Percentiles rank a stretch among this genome's conserved stretches.
phyloP scores from a whole-genome alignment of 1,140 invertebrate genomes.

The Scaptomyza montana region DNA sequence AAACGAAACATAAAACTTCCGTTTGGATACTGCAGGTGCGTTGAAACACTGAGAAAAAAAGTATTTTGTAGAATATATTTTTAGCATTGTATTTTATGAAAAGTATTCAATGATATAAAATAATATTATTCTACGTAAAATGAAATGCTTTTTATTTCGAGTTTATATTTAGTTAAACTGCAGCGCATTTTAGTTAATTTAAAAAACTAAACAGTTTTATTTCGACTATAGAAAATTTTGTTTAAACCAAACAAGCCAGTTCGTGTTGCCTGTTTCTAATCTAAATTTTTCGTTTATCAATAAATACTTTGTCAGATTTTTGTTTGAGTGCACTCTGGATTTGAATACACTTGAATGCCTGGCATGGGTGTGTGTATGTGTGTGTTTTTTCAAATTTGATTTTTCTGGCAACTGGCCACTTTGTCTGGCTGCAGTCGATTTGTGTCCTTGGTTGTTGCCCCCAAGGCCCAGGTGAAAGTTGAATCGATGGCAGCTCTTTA shows the following conservation, averaged over 20 bases:
- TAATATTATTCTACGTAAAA: too few relatives aligned
- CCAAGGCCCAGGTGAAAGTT: constrained; percentile 53
- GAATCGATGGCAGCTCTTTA: constrained; percentile 39
- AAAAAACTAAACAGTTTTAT: too few relatives aligned
- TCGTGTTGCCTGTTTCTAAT: too few relatives aligned
- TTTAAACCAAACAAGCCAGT: too few relatives aligned
- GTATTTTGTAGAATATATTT: too few relatives aligned
- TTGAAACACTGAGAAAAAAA: not conserved
- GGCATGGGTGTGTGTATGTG: constrained; percentile 5
- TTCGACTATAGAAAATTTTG: too few relatives aligned
- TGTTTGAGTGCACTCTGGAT: constrained; percentile 25
- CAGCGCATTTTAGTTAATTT: too few relatives aligned
- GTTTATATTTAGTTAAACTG: too few relatives aligned
- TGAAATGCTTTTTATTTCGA: too few relatives aligned
- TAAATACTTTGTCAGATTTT: not conserved
- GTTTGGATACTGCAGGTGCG: constrained; percentile 50
- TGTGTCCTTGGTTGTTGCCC: constrained; percentile 41
- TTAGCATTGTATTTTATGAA: too few relatives aligned
- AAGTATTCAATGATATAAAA: too few relatives aligned
- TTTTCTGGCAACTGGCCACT: constrained; percentile 34
- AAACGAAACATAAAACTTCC: constrained; percentile 68
- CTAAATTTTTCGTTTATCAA: too few relatives aligned
- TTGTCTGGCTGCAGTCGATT: constrained; percentile 20
- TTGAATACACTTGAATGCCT: constrained; percentile 51
- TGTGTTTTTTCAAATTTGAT: constrained; percentile 26